Evolutionary conservation across 2,113 vertebrate genomes (phyloP).

Genomic region (Proterorhinus semilunaris): DNA sequence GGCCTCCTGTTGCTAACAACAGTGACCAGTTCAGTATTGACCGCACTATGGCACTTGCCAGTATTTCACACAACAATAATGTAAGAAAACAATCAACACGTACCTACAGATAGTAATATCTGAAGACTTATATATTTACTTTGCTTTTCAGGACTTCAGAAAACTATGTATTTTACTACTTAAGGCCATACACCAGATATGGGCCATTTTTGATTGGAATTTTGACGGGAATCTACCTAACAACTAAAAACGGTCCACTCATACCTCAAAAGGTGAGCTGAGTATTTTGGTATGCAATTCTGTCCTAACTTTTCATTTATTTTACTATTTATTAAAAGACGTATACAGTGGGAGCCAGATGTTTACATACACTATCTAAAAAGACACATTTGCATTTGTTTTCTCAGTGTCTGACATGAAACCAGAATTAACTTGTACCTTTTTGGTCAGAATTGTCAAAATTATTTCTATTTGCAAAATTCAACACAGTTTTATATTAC

Average conservation of each 20-base stretch:
- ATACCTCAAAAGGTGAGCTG: constrained; percentile 75
- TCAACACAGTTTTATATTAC: too few species aligned
- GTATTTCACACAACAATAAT: constrained; percentile 73
- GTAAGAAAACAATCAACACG: constrained; percentile 47
- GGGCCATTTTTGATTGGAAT: constrained; percentile 84
- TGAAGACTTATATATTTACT: not conserved
- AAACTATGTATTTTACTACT: constrained; percentile 82
- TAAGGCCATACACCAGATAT: constrained; percentile 82
- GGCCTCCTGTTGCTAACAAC: constrained; percentile 71
- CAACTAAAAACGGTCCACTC: constrained; percentile 62
- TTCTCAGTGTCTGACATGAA: too few species aligned
- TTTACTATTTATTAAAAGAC: too few species aligned
- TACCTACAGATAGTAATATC: not conserved
- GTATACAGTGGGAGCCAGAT: too few species aligned
- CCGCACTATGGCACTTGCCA: constrained; percentile 70
- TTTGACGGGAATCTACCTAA: constrained; percentile 75
- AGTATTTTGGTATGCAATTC: not conserved
- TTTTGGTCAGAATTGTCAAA: too few species aligned
- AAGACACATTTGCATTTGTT: too few species aligned
- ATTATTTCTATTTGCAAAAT: too few species aligned
- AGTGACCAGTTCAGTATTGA: constrained; percentile 68
- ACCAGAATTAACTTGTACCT: too few species aligned
- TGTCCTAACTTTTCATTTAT: too few species aligned
- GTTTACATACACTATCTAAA: too few species aligned
- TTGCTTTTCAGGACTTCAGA: constrained; percentile 63